Evolutionary conservation across 2,113 vertebrate genomes (phyloP).

Genomic region (Strix uralensis): DNA sequence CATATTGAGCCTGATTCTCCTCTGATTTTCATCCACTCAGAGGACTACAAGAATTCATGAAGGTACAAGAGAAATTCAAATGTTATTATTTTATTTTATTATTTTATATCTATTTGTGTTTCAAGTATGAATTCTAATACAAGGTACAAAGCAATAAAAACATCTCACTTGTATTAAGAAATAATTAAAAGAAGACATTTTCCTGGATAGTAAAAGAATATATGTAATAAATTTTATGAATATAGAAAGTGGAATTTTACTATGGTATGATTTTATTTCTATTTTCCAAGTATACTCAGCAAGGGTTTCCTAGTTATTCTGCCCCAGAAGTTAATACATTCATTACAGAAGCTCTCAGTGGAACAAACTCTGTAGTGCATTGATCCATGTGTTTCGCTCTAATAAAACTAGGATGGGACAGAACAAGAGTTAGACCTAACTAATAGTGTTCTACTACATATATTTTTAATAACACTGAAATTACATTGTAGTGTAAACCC

Average conservation of each 20-base stretch:
- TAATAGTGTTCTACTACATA: neutral
- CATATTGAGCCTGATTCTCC: neutral
- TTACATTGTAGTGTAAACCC: neutral
- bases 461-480: neutral
- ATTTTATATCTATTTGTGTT: neutral
- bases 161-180: neutral
- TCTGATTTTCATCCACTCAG: neutral
- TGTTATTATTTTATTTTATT: neutral
- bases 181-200: neutral
- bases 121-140: neutral
- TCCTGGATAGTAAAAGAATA: neutral
- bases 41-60: neutral
- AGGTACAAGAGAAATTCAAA: neutral
- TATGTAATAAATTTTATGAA: neutral
- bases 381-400: neutral
- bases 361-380: neutral
- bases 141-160: neutral
- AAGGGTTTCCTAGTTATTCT: neutral
- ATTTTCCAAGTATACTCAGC: neutral
- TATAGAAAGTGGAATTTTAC: neutral
- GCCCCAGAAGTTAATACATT: neutral
- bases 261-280: neutral
- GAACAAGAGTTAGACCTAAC: neutral
- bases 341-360: neutral
- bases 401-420: neutral